Evolutionary conservation across 92 coral and sea anemone genomes (phyloP), one percentile per base, ranked within the genome.

Genomic region (Siderastrea siderea): DNA sequence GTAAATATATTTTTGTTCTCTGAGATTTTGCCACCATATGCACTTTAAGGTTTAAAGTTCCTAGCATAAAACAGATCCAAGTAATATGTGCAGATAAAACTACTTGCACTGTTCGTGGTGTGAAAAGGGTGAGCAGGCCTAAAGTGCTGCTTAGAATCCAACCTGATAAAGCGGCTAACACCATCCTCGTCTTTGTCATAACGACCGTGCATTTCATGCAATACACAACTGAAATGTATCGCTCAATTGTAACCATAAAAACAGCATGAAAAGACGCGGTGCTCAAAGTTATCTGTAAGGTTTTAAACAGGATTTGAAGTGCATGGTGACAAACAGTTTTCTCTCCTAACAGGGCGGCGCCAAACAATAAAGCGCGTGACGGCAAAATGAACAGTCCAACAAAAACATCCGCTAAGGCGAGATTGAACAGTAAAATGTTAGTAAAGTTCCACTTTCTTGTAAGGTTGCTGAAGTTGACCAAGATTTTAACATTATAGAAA

Each of bases 251-350:
- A 45, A 61, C 82, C 48, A 59, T 77, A 3, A 77, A 11, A 77
- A 77, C 69, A 16, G 69, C 58, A 19, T 77, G 82, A 77, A 77
- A 61, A 60, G 82, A 77, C 26, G 55, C 82, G 17, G 70, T 16
- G 57, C 69, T 61, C 8, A 77, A 47, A 45, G 54, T 47, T 43
- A 49, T 74, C 3, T 15, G 64, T n/a, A 50, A 62, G 61, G 13
- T 9, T 74, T 44, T 64, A 12, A 80, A 16, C 51, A 61, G 54
- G 7, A 61, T 59, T 47, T 77, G 69, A 61, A 57, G 43, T 3
- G 68, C 12, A 44, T 44, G 1, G 38, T 58, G 67, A 17, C 82
- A 57, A 2, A 17, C 14, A 44, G 38, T 15, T 3, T 26, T 9
- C 45, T 61, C 43, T 13, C 68, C 68, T 9, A 59, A 10, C 82